phyloP scores from a whole-genome alignment of 2,113 vertebrate genomes.

The Regulus satrapa region DNA sequence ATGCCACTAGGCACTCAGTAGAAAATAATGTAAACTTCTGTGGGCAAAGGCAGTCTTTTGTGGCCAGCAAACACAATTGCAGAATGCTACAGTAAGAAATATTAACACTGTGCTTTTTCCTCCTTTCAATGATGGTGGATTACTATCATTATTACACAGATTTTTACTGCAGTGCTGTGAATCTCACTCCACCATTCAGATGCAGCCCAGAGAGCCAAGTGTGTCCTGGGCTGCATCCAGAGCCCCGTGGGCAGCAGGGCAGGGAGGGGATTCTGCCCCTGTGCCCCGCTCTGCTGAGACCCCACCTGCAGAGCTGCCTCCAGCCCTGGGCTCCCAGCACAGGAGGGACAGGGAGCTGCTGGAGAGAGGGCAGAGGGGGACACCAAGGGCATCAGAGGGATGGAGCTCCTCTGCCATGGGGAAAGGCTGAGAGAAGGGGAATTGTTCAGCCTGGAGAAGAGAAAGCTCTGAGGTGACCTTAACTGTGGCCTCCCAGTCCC shows the following conservation, averaged over 20 bases:
- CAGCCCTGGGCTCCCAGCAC: background rate
- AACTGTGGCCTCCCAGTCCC: too few species aligned
- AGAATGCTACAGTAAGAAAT: background rate
- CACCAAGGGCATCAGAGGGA: too few species aligned
- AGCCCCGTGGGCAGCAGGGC: background rate
- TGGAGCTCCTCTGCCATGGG: fast-evolving
- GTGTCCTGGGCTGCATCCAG: background rate
- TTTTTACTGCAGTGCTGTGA: background rate
- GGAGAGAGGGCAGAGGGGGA: too few species aligned
- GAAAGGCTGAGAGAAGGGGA: background rate
- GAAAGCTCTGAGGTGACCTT: fast-evolving
- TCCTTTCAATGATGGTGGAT: background rate
- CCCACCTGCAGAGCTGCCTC: background rate
- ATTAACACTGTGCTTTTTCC: background rate
- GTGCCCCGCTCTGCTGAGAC: background rate
- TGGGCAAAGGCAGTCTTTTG: background rate
- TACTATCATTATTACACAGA: background rate
- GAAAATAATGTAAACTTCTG: background rate
- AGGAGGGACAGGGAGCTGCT: background rate
- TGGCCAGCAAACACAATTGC: background rate
- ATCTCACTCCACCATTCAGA: background rate
- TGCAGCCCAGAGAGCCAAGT: background rate
- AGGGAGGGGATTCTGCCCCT: background rate
- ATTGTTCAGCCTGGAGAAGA: background rate
- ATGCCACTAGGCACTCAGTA: background rate